These are phyloP conservation scores for Plebejus anna DNA, from an alignment of 2,888 invertebrate genomes.

Conservation along the genomic window DNA sequence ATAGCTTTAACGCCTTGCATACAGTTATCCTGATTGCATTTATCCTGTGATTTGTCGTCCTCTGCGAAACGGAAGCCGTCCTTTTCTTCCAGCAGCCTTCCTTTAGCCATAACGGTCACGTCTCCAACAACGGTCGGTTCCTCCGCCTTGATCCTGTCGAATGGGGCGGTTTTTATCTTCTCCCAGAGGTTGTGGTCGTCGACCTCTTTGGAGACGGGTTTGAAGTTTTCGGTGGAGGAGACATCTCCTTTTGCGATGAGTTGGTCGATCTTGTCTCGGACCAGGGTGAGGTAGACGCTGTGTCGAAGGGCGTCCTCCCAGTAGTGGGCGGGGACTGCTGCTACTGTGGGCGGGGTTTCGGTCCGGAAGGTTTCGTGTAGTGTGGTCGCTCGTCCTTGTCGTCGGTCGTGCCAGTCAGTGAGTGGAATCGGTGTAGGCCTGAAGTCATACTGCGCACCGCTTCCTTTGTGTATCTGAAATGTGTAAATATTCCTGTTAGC, in stretches of 20 bases:
- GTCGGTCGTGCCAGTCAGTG: slow-evolving; percentile 54
- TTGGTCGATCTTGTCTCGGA: slow-evolving; percentile 77
- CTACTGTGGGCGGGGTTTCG: slow-evolving; percentile 45
- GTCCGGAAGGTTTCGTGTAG: slow-evolving; percentile 53
- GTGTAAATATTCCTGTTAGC: not conserved
- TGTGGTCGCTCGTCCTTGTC: slow-evolving; percentile 47
- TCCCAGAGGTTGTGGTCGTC: slow-evolving; percentile 74
- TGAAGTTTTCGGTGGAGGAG: slow-evolving; percentile 49
- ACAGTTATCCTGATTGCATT: slow-evolving; percentile 68
- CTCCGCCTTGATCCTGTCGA: slow-evolving; percentile 58
- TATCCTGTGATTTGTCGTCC: slow-evolving; percentile 55
- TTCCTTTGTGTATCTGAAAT: slow-evolving; percentile 61
- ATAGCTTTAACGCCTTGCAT: slow-evolving; percentile 79
- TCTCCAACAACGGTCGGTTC: slow-evolving; percentile 81
- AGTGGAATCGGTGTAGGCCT: slow-evolving; percentile 70
- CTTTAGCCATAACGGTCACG: slow-evolving; percentile 82
- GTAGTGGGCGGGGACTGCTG: slow-evolving; percentile 63
- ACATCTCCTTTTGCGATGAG: slow-evolving; percentile 63
- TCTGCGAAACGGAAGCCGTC: slow-evolving; percentile 79
- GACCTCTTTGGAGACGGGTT: slow-evolving; percentile 51
- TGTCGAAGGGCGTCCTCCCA: slow-evolving; percentile 86
- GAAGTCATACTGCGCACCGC: slow-evolving; percentile 56
- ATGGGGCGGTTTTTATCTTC: slow-evolving; percentile 69
- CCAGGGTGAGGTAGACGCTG: slow-evolving; percentile 83
- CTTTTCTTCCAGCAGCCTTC: slow-evolving; percentile 79